A percentile compares a stretch with the other conserved stretches of the same genome.
Conservation (phyloP, 2,113 vertebrate genomes). For the Passer domesticus region DNA sequence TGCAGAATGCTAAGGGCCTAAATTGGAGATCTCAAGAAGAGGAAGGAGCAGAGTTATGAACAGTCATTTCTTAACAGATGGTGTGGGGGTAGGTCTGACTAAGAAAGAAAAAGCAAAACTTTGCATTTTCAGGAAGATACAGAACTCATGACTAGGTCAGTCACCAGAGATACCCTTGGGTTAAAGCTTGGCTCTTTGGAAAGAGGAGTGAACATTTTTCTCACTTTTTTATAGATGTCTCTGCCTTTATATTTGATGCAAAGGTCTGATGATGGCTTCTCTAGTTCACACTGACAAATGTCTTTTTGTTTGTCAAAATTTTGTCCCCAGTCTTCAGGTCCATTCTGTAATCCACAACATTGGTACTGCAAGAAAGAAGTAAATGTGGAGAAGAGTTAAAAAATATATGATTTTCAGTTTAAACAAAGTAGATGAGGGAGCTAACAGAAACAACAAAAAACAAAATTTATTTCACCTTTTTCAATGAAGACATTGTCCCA, state of each 20-base stretch:
- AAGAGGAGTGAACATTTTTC: not conserved
- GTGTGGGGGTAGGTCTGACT: not conserved
- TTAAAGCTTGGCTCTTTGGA: not conserved
- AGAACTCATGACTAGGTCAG: not conserved
- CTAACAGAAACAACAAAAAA: not conserved
- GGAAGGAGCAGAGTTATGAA: not conserved
- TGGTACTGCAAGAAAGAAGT: slow-evolving; percentile 56
- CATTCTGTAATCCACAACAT: slow-evolving; percentile 72
- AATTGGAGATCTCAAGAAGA: not conserved
- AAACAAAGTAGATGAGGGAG: not conserved
- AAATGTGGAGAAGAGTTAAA: not conserved
- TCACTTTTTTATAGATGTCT: not conserved
- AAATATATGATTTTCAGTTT: not conserved
- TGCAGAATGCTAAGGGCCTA: not conserved
- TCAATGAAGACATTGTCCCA: not conserved
- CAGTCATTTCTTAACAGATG: not conserved
- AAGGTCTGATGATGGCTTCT: rapidly evolving
- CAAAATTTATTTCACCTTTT: not conserved
- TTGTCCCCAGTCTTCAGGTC: slow-evolving; percentile 62
- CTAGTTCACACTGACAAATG: not conserved
- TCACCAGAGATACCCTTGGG: not conserved
- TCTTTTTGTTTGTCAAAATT: not conserved
- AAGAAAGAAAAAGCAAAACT: not conserved
- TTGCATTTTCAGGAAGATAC: not conserved
- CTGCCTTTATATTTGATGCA: rapidly evolving